phyloP scores from a whole-genome alignment of 2,888 invertebrate genomes.

The Xestia sexstrigata region DNA sequence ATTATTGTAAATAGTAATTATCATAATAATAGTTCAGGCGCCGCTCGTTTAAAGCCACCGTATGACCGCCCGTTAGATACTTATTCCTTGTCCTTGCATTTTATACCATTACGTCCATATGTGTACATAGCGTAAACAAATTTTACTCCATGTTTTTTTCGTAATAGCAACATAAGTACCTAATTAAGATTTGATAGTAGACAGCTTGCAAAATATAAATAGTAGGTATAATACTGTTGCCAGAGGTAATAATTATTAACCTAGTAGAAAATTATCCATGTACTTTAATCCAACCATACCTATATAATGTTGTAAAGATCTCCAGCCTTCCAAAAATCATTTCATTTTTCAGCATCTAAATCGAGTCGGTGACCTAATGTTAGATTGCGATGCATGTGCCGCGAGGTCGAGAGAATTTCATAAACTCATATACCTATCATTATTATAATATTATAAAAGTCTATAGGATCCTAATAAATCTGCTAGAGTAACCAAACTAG shows the following conservation, averaged over 20 bases:
- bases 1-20: conserved; percentile 65
- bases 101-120: conserved; percentile 56
- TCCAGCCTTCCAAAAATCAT: conserved; percentile 30
- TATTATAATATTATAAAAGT: conserved; percentile 23
- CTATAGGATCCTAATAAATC: conserved; percentile 30
- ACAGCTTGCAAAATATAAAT: conserved; percentile 56
- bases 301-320: conserved; percentile 39
- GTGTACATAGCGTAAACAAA: conserved; percentile 59
- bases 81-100: conserved; percentile 47
- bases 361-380: conserved; percentile 8
- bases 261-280: conserved; percentile 34
- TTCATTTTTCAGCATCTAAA: conserved; percentile 17
- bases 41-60: conserved; percentile 50
- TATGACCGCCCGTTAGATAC: conserved; percentile 54
- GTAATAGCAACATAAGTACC: conserved; percentile 46
- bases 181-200: conserved; percentile 57
- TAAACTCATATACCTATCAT: conserved; percentile 20
- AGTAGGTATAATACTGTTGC: conserved; percentile 56
- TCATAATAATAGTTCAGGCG: conserved; percentile 60
- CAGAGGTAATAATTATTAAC: conserved; percentile 44
- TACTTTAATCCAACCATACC: conserved; percentile 32
- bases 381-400: conserved; percentile 1
- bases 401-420: conserved; percentile 9
- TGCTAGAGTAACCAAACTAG: conserved; percentile 55
- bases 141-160: conserved; percentile 48